These are phyloP conservation scores for Machaerirhynchus nigripectus DNA, from an alignment of 2,113 vertebrate genomes.

Conservation along the genomic window DNA sequence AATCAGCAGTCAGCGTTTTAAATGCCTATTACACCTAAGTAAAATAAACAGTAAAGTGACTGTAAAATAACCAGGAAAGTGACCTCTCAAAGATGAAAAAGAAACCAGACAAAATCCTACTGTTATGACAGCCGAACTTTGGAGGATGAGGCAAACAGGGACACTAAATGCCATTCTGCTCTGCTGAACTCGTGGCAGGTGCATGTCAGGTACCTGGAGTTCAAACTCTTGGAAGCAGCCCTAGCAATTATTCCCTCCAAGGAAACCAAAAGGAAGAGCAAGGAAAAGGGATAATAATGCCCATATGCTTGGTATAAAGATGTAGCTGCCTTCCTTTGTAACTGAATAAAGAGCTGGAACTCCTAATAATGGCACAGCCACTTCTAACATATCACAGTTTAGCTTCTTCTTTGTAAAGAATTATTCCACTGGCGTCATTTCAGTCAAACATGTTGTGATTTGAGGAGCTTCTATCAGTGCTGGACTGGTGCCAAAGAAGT, in stretches of 20 bases:
- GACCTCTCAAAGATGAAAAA: background rate
- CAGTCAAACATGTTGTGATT: slow-evolving; percentile 36
- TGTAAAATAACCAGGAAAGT: background rate
- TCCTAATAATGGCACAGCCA: background rate
- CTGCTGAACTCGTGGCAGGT: background rate
- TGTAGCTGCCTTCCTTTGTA: background rate
- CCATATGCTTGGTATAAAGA: background rate
- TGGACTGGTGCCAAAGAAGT: slow-evolving; percentile 13
- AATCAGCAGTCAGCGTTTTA: background rate
- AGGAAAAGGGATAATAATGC: background rate
- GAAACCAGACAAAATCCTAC: background rate
- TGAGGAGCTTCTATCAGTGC: slow-evolving; percentile 17
- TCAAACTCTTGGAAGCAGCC: background rate
- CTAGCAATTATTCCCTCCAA: background rate
- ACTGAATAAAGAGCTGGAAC: slow-evolving; percentile 8
- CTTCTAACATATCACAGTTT: background rate
- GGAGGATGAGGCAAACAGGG: background rate
- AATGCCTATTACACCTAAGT: background rate
- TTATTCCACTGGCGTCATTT: slow-evolving; percentile 16
- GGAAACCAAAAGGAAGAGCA: background rate
- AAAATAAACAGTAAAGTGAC: background rate
- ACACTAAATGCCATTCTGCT: background rate
- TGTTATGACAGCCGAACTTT: background rate
- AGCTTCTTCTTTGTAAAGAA: background rate
- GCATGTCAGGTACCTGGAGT: background rate